Base-by-base conservation (phyloP, 2,113 vertebrate species). In the Prochilodus magdalenae region DNA sequence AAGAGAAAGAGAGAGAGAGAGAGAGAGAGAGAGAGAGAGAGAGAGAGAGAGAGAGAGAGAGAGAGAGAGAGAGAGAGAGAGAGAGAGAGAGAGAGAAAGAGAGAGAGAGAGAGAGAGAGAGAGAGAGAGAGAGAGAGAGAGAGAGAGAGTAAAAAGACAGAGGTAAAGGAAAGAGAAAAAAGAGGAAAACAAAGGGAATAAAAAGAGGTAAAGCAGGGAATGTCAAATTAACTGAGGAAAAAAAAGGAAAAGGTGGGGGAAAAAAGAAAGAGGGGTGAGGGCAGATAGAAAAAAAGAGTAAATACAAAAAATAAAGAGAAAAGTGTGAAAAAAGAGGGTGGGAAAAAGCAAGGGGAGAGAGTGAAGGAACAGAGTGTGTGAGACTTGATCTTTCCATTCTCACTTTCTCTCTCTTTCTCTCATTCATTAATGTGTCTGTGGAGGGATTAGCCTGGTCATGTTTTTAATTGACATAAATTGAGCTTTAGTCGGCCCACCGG, bases 381-480 rank as follows among this genome's bases (percentile, higher is more conserved):
- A 60, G 51, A 33, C 7, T 18, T 15, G 44, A 29, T 16, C 36
- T 63, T 78, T 79, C 10, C 70, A 83, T 75, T 79, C 86, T 85
- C 69, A 71, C 75, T 29, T 57, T 73, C 79, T 27, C 73, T 29
- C 73, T 51, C 57, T 73, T 16, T 5, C 4, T 47, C 40, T 44
- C 44, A 62, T 40, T 73, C 66, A 83, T 81, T 84, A 77, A 87
- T 85, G 76, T 62, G 75, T 73, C 73, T 67, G 36, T 30, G 59
- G 83, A 82, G 79, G 33, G 77, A 86, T 92, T 73, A 87, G 80
- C 57, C 77, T 75, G 69, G 82, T 90, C 81, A 86, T 67, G 63
- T 87, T 82, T 77, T 85, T 80, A 84, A 86, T 76, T 83, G 80
- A 84, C 82, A 82, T 84, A 81, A 78, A 82, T 60, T 66, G 62